phyloP scores from a whole-genome alignment of 2,113 vertebrate species.

The Drymodes brunneopygia region DNA sequence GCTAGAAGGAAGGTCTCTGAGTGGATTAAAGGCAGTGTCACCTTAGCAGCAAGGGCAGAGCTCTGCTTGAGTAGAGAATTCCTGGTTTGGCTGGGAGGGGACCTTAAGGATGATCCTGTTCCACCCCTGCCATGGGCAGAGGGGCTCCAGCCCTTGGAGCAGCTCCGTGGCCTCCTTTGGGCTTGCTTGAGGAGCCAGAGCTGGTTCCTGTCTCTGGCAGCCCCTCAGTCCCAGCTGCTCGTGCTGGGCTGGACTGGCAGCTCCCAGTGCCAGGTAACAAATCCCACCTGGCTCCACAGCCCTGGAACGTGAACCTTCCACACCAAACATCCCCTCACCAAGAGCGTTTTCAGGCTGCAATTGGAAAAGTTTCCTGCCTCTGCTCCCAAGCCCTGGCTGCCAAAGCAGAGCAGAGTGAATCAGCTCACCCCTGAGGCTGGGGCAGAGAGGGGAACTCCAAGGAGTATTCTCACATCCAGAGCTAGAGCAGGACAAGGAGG shows the following conservation, averaged over 20 bases:
- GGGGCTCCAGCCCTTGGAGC: background rate
- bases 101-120: background rate
- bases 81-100: background rate
- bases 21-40: background rate
- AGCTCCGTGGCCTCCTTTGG: background rate
- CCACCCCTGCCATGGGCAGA: background rate
- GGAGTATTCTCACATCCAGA: background rate
- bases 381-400: background rate
- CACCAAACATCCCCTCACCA: background rate
- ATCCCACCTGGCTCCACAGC: background rate
- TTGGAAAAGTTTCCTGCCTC: background rate
- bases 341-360: background rate
- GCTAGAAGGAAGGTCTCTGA: background rate
- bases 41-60: background rate
- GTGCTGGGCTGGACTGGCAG: background rate
- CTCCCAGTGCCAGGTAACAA: background rate
- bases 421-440: background rate
- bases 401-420: background rate
- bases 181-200: background rate
- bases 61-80: background rate
- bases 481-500: background rate
- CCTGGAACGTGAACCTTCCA: background rate
- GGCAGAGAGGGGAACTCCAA: fast-evolving
- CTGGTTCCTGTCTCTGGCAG: background rate
- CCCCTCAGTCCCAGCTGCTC: background rate